These are phyloP conservation scores for Carcina quercana DNA, from an alignment of 2,888 invertebrate species.

Conservation along the genomic window DNA sequence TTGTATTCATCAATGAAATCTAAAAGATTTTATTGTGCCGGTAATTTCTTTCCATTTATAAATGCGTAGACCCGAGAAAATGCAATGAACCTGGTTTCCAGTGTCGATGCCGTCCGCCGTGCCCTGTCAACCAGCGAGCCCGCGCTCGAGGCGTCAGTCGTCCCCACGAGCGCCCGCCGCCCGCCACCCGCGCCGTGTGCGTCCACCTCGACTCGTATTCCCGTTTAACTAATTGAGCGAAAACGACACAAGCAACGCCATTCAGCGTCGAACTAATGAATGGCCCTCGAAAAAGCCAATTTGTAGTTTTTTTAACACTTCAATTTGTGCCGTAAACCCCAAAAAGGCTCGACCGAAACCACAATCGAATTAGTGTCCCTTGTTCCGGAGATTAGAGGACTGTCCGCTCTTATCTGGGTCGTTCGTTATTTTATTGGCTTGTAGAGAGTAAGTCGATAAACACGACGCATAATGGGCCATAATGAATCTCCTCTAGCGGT, in stretches of 20 bases:
- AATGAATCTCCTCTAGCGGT: constrained; percentile 70
- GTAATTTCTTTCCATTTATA: no score
- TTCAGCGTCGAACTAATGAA: constrained; percentile 68
- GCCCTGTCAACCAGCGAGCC: no score
- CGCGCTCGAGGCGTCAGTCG: not conserved
- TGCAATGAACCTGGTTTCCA: no score
- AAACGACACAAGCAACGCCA: constrained; percentile 67
- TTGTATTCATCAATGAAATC: no score
- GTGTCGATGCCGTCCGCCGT: no score
- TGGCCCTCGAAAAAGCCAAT: constrained; percentile 67
- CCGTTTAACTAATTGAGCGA: constrained; percentile 73
- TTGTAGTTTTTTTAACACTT: constrained; percentile 73
- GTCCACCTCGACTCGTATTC: constrained; percentile 45
- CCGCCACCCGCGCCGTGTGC: constrained; percentile 32
- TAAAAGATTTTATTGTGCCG: no score
- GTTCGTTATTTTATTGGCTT: constrained; percentile 74
- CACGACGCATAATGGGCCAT: constrained; percentile 71
- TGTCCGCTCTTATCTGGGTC: constrained; percentile 72
- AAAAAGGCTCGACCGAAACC: constrained; percentile 70
- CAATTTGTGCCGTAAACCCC: constrained; percentile 72
- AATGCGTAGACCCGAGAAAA: no score
- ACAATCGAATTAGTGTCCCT: constrained; percentile 75
- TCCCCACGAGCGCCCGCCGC: not conserved
- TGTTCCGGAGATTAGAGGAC: constrained; percentile 73
- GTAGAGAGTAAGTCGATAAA: constrained; percentile 72